Conservation (phyloP, 1,140 invertebrate genomes). For the Aphaenogaster ashmeadi region DNA sequence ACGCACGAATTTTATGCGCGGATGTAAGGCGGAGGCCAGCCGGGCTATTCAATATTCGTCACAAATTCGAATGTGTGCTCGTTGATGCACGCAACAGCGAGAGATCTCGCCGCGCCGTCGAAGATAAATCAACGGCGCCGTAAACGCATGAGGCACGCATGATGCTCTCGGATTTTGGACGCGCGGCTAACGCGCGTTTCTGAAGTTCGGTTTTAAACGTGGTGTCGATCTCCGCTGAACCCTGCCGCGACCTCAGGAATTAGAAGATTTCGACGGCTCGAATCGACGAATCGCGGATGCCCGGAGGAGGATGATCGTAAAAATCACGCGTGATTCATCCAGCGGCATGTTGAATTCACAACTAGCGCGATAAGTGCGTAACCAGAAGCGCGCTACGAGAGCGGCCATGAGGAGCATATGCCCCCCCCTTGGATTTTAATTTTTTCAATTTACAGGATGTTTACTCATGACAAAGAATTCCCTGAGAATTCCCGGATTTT, state of each 20-base stretch:
- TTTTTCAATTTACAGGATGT: too few relatives aligned
- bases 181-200: neutral
- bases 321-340: neutral
- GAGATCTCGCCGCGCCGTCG: slow-evolving; percentile 19
- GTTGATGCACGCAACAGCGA: neutral
- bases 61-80: slow-evolving; percentile 22
- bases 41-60: slow-evolving; percentile 69
- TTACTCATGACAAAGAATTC: too few relatives aligned
- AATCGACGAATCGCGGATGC: neutral
- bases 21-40: slow-evolving; percentile 50
- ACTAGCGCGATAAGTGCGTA: too few relatives aligned
- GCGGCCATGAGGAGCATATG: too few relatives aligned
- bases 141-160: neutral
- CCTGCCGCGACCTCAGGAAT: neutral
- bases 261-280: neutral
- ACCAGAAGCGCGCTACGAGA: too few relatives aligned
- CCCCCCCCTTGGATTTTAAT: too few relatives aligned
- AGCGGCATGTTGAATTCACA: too few relatives aligned
- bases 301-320: neutral
- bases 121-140: slow-evolving; percentile 42
- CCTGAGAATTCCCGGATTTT: too few relatives aligned
- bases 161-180: neutral
- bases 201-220: neutral
- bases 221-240: neutral
- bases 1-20: slow-evolving; percentile 50